A percentile compares a stretch with the other conserved stretches of the same genome.
phyloP scores from a whole-genome alignment of 2,888 invertebrate species.

The Drosophila stalkeri region DNA sequence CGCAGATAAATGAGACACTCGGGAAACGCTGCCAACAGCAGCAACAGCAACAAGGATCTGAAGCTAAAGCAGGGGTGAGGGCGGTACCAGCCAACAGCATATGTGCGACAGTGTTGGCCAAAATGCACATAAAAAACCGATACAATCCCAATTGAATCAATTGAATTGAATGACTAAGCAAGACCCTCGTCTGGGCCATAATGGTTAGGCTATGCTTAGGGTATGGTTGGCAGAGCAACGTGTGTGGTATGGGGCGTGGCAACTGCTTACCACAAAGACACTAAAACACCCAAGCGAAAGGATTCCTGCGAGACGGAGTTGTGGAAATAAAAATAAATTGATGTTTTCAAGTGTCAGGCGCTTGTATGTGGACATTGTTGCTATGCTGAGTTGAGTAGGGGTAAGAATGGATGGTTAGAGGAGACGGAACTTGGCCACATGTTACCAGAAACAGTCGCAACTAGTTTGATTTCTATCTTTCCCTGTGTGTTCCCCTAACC shows the following conservation, averaged over 20 bases:
- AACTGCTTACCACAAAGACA: slow-evolving; percentile 29
- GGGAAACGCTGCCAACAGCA: slow-evolving; percentile 50
- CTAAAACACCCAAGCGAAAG: slow-evolving; percentile 58
- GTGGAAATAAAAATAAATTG: slow-evolving; percentile 77
- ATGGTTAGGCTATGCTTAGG: slow-evolving; percentile 30
- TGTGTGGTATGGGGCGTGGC: background rate
- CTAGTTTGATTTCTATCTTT: slow-evolving; percentile 32
- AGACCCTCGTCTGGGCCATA: slow-evolving; percentile 43
- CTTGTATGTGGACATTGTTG: slow-evolving; percentile 43
- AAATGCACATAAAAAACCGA: slow-evolving; percentile 78
- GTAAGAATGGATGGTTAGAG: background rate
- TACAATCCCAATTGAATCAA: slow-evolving; percentile 81
- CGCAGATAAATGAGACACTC: slow-evolving; percentile 78
- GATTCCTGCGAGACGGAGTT: slow-evolving; percentile 50
- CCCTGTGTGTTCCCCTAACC: background rate
- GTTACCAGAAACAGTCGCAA: slow-evolving; percentile 25
- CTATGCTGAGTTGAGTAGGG: background rate
- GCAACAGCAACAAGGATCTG: slow-evolving; percentile 8
- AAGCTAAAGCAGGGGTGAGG: background rate
- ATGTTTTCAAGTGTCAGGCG: slow-evolving; percentile 75
- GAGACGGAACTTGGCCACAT: slow-evolving; percentile 34
- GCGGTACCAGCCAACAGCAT: slow-evolving; percentile 28
- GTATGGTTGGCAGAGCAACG: background rate
- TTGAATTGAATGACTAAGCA: slow-evolving; percentile 78
- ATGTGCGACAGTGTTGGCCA: slow-evolving; percentile 66